Conservation (phyloP, 1,140 invertebrate genomes). For the Kradibia gibbosae region DNA sequence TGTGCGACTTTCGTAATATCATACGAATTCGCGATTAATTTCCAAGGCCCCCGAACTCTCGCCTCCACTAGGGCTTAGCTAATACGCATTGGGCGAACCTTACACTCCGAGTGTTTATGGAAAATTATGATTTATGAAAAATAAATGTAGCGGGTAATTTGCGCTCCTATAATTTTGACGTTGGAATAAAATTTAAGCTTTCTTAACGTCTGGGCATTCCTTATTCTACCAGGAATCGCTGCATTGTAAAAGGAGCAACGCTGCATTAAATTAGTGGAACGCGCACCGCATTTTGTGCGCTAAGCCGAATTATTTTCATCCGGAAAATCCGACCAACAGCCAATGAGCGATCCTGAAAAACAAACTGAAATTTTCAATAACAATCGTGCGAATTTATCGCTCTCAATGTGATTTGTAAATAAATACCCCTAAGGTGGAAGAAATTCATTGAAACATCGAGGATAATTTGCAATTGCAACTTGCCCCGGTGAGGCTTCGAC, state of each 20-base stretch:
- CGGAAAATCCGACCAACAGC: neutral
- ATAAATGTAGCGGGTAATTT: conserved; percentile 42
- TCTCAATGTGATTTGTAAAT: too few relatives aligned
- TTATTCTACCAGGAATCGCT: conserved; percentile 17
- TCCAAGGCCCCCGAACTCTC: neutral
- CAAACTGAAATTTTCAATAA: too few relatives aligned
- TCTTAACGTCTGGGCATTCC: conserved; percentile 22
- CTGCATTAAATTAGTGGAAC: conserved; percentile 5
- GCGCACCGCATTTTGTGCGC: neutral
- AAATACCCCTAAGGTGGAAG: too few relatives aligned
- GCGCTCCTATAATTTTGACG: conserved; percentile 33
- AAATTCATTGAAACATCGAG: too few relatives aligned
- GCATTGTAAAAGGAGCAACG: neutral
- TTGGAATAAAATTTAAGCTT: conserved; percentile 20
- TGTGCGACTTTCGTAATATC: neutral
- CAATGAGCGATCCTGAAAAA: neutral
- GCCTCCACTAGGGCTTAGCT: neutral
- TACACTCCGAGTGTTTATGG: conserved; percentile 36
- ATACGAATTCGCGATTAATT: neutral
- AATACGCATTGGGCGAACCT: neutral
- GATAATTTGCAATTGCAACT: neutral
- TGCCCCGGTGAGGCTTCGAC: neutral
- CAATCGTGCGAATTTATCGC: too few relatives aligned
- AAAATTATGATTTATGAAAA: conserved; percentile 43
- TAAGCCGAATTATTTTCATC: neutral